Evolutionary conservation across 2,888 invertebrate species (phyloP), one percentile per base, ranked within the genome.

Genomic region (Eulithis prunata): DNA sequence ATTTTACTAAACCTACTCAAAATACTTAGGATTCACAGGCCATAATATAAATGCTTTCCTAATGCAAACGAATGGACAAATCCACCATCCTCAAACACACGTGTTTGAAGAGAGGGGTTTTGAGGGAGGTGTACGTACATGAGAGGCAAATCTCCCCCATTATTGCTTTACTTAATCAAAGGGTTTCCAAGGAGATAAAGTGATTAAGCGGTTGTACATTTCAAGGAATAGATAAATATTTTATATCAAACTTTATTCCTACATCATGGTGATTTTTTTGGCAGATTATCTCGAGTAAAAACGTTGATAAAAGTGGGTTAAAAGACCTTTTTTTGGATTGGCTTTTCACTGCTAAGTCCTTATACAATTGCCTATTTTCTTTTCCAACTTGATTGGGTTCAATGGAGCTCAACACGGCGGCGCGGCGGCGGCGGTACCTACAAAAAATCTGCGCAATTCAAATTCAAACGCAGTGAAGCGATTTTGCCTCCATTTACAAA

Each of bases 151-250:
- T 74, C 74, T 72, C 80, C 69, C 80, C 69, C 83, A 80, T 87
- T 86, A 91, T 88, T 84, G 86, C 90, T 90, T 87, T 83, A 89
- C 90, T 88, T 85, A 82, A 82, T 88, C 85, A 82, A 82, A 85
- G 84, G 87, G 85, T 82, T 90, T 86, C 84, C 85, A 85, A 85
- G 74, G 83, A 82, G 85, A 83, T 10, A 87, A 87, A 89, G 83
- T 84, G 86, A 84, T 86, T 83, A 85, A 65, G 53, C 63, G 65
- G 57, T 58, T 58, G 57, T 52, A 51, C 60, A n/a, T 54, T 63
- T 59, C 6, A 13, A 14, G 60, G 47, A 45, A 55, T 21, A 21
- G 21, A 21, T 21, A 21, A 21, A 21, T 1, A 21, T 21, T 21
- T 21, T 1, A 21, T 21, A 21, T 21, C 21, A 21, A 21, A 21